A percentile compares a stretch with the other conserved stretches of the same genome.
Evolutionary conservation across 2,797 vertebrate genomes (phyloP).

Genomic region (Eospalax fontanierii): DNA sequence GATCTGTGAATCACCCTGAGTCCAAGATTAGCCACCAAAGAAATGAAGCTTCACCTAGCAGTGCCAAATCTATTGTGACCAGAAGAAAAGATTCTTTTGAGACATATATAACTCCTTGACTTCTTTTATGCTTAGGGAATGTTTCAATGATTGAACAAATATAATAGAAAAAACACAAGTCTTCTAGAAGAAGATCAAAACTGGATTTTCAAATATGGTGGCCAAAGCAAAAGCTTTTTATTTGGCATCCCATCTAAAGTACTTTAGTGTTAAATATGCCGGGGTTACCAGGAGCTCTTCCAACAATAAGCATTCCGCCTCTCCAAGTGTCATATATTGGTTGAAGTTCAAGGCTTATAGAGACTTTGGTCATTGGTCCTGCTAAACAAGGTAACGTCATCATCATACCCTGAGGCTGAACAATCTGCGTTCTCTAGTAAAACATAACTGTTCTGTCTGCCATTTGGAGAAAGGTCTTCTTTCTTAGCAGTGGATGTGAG

Average conservation of each 20-base stretch:
- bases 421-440: slow-evolving; percentile 88
- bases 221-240: neutral
- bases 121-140: slow-evolving; percentile 2
- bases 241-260: slow-evolving; percentile 15
- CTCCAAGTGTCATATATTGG: neutral
- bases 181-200: slow-evolving; percentile 36
- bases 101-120: neutral
- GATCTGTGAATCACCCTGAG: neutral
- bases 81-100: slow-evolving; percentile 48
- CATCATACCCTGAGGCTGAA: slow-evolving; percentile 79
- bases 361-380: slow-evolving; percentile 68
- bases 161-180: slow-evolving; percentile 11
- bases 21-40: slow-evolving; percentile 5
- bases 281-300: slow-evolving; percentile 32
- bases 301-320: slow-evolving; percentile 6
- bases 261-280: slow-evolving; percentile 21
- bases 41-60: neutral
- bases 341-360: slow-evolving; percentile 41
- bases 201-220: slow-evolving; percentile 43
- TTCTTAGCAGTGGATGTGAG: slow-evolving; percentile 86
- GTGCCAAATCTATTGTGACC: neutral
- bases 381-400: slow-evolving; percentile 87
- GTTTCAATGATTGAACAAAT: slow-evolving; percentile 41
- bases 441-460: slow-evolving; percentile 84
- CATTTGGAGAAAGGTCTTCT: slow-evolving; percentile 20